Evolutionary conservation across 2,888 invertebrate genomes (phyloP).

Genomic region (Andrena camellia): DNA sequence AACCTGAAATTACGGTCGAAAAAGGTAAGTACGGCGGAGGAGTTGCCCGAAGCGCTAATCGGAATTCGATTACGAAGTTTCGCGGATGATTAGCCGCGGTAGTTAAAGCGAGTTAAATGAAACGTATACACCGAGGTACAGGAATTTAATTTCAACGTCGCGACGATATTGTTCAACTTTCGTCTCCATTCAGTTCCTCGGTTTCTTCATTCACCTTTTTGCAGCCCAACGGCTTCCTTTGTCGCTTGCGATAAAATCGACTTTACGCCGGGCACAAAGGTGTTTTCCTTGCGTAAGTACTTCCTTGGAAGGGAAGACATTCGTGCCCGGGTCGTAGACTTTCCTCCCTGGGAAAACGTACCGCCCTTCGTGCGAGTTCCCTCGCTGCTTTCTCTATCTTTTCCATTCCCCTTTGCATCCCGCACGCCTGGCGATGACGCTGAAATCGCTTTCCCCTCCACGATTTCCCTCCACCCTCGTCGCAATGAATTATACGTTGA

Average conservation of each 20-base stretch:
- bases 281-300: conserved; percentile 50
- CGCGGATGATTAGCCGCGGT: not conserved
- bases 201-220: not conserved
- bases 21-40: not conserved
- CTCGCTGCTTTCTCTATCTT: conserved; percentile 44
- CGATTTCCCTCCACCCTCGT: conserved; percentile 19
- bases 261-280: conserved; percentile 16
- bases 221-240: not conserved
- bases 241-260: conserved; percentile 10
- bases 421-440: conserved; percentile 25
- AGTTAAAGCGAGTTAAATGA: not conserved
- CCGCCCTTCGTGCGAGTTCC: conserved; percentile 48
- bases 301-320: conserved; percentile 41
- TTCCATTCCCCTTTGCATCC: conserved; percentile 44
- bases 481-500: conserved; percentile 27
- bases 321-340: conserved; percentile 38
- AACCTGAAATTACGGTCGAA: not conserved
- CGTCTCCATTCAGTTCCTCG: not conserved
- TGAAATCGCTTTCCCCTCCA: conserved; percentile 41
- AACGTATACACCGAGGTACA: not conserved
- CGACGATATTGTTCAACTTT: not conserved
- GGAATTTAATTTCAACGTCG: not conserved
- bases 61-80: conserved; percentile 18
- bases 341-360: conserved; percentile 41
- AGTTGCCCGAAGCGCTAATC: not conserved